Evolutionary conservation across 1,140 invertebrate species (phyloP).

Genomic region (Cephus cinctus): DNA sequence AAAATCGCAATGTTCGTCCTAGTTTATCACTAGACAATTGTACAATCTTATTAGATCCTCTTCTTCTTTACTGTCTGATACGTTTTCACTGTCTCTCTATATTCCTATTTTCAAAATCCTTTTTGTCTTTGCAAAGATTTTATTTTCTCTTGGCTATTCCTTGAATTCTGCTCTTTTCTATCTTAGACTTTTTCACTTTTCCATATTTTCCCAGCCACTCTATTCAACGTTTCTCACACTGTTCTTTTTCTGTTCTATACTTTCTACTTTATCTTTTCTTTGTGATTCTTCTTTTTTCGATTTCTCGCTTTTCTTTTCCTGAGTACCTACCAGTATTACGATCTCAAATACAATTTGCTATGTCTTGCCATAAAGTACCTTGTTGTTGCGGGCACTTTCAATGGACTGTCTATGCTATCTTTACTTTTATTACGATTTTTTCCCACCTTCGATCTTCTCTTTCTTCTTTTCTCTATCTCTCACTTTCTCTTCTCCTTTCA

Average conservation of each 20-base stretch:
- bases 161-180: background rate
- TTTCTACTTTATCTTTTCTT: constrained; percentile 7
- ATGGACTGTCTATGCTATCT: too few relatives aligned
- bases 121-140: too few relatives aligned
- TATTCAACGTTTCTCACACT: background rate
- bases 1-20: background rate
- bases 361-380: constrained; percentile 20
- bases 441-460: constrained; percentile 1
- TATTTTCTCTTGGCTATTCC: constrained; percentile 4
- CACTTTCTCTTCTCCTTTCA: background rate
- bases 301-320: constrained; percentile 8
- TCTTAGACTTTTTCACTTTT: background rate
- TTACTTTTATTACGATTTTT: background rate
- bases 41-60: constrained; percentile 10
- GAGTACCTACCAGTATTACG: constrained; percentile 37
- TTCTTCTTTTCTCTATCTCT: constrained; percentile 6
- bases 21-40: constrained; percentile 1
- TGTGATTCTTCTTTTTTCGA: background rate
- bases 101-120: constrained; percentile 2
- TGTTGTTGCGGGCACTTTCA: too few relatives aligned
- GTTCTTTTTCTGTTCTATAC: background rate
- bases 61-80: constrained; percentile 6
- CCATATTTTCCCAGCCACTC: background rate
- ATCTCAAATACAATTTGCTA: constrained; percentile 23
- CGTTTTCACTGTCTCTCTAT: background rate